phyloP scores from a whole-genome alignment of 2,113 vertebrate genomes.

The Oryzias melastigma region DNA sequence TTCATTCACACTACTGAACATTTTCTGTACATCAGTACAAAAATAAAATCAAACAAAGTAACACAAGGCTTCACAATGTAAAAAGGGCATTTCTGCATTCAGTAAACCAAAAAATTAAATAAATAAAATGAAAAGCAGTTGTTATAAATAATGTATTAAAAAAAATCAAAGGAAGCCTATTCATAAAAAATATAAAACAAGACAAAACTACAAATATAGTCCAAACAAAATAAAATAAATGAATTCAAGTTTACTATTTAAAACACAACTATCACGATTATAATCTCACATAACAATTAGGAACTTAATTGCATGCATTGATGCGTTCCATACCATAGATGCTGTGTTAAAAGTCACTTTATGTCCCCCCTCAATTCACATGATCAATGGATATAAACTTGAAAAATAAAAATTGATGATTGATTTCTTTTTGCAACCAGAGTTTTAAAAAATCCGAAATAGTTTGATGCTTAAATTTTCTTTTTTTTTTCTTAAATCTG shows the following conservation, averaged over 20 bases:
- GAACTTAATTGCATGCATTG: conserved; percentile 84
- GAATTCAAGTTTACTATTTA: conserved; percentile 83
- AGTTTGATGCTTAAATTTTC: conserved; percentile 15
- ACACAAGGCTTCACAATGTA: conserved; percentile 73
- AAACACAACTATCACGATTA: conserved; percentile 85
- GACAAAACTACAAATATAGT: conserved; percentile 79
- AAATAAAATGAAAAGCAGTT: conserved; percentile 75
- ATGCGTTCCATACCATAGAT: conserved; percentile 84
- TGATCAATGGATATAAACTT: conserved; percentile 61
- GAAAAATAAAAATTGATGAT: conserved; percentile 60
- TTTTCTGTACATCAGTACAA: conserved; percentile 83
- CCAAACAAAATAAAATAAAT: conserved; percentile 76
- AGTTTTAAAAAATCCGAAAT: not conserved
- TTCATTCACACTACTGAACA: conserved; percentile 84
- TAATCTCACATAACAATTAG: conserved; percentile 85
- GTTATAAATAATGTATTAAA: conserved; percentile 64
- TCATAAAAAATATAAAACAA: conserved; percentile 76
- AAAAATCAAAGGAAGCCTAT: conserved; percentile 72
- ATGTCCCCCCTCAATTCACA: conserved; percentile 64
- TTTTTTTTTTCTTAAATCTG: conserved; percentile 4
- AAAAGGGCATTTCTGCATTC: conserved; percentile 73
- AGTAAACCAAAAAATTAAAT: conserved; percentile 52
- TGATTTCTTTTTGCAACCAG: conserved; percentile 23
- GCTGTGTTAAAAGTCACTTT: conserved; percentile 81
- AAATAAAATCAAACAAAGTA: conserved; percentile 57